These are phyloP conservation scores for Stratiolaelaps scimitus DNA, from an alignment of 1,140 invertebrate genomes.

Conservation along the genomic window DNA sequence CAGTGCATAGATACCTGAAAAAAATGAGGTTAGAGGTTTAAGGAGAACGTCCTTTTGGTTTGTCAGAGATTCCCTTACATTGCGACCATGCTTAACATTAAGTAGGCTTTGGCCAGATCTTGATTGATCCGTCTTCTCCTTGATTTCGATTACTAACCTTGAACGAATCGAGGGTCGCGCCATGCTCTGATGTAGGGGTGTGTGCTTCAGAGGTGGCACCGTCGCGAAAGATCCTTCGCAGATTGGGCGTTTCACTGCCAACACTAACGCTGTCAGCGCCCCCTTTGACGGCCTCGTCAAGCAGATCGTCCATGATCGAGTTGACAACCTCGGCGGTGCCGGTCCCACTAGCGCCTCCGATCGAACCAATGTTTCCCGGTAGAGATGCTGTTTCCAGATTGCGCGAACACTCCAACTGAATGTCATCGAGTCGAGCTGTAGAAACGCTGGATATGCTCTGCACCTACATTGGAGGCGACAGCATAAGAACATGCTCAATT, in stretches of 20 bases:
- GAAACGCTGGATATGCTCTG: slow-evolving; percentile 25
- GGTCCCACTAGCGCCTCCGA: not conserved
- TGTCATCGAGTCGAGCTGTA: slow-evolving; percentile 4
- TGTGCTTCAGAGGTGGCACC: slow-evolving; percentile 2
- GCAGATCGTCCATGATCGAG: slow-evolving; percentile 21
- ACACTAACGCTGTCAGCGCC: slow-evolving; percentile 3
- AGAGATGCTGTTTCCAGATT: slow-evolving; percentile 12
- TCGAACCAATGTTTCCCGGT: slow-evolving; percentile 6
- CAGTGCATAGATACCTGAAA: not conserved
- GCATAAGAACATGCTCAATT: too few species aligned
- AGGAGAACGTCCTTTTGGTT: too few species aligned
- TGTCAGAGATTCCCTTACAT: too few species aligned
- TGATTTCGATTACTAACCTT: slow-evolving; percentile 1
- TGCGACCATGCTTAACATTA: too few species aligned
- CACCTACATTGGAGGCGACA: not conserved
- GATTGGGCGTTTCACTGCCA: slow-evolving; percentile 16
- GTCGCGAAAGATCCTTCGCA: not conserved
- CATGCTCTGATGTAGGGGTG: slow-evolving; percentile 14
- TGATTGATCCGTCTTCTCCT: too few species aligned
- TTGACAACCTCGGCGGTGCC: slow-evolving; percentile 21
- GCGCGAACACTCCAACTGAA: slow-evolving; percentile 1
- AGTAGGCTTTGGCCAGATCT: too few species aligned
- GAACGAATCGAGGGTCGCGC: not conserved
- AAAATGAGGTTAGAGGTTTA: too few species aligned
- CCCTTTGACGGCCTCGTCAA: slow-evolving; percentile 13